Base-by-base conservation (phyloP, 2,113 vertebrate species). In the Pluvianellus socialis region DNA sequence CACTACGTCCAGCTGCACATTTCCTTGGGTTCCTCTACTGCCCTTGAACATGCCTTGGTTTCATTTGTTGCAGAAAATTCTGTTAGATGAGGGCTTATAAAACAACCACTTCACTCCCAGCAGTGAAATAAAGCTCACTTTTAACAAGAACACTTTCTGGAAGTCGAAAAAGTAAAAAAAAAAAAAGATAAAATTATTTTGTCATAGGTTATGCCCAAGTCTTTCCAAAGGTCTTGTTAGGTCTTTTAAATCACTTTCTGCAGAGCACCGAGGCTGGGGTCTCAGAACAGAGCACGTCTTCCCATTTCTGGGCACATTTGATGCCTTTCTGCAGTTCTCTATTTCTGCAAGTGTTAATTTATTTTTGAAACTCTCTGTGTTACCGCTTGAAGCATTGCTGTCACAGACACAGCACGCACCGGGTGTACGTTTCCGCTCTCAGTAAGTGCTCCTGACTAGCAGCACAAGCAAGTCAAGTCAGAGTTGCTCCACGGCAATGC, bases 21-120 rank as follows among this genome's bases (percentile, higher is more conserved):
- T 95, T 94, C 50, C 84, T 88, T 92, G 59, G 66, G 50, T 88
- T 94, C 50, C 40, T 92, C 77, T 75, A 66, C n/a, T 92, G 92
- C 70, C 97, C 94, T 97, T 92, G 94, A 95, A 94, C 35, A 76
- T 38, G 40, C 17, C 83, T 91, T 16, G 4, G 27, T 91, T 92
- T 92, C 63, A 80, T 79, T 86, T 70, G 62, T 77, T 90, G 87
- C 79, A 90, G 73, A 96, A 95, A 90, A 83, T 47, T 38, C 58
- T 76, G 53, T 73, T 70, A 86, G 79, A 74, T 71, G 40, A 79
- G 50, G n/a, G 70, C 55, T 96, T 87, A 90, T 59, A 50, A 89
- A 92, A 65, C 83, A 90, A 50, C 28, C 38, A 38, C 42, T 87
- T 90, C 71, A 44, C n/a, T 88, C 89, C 42, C 75, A 86, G 71